Evolutionary conservation across 2,113 vertebrate species (phyloP), one percentile per base, ranked within the genome.

Genomic region (Otus sunia): DNA sequence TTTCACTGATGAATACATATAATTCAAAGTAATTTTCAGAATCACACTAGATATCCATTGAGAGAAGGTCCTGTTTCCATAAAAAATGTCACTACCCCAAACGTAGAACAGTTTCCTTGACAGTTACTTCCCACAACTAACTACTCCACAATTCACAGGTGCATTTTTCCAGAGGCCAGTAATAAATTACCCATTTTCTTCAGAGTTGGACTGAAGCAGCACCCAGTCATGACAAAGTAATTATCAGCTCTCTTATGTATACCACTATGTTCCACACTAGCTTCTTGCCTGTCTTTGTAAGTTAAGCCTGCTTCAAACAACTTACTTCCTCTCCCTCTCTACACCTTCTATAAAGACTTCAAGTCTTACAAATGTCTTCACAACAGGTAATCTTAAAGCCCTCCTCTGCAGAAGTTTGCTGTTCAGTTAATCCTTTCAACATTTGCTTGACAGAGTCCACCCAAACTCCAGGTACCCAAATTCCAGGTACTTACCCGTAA

Each of bases 401-500:
- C 11, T 68, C 10, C 47, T n/a, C 43, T 3, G 3, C 25, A 79
- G 30, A 66, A 73, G 20, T 12, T 66, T 55, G 15, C 19, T 45
- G 10, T 37, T 77, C 52, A 74, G 10, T 52, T 82, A 64, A 62
- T 53, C 23, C 34, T 39, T 72, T 14, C 47, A 77, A 58, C 2
- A 52, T 11, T 19, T 75, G 36, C 27, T 26, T 23, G 43, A 58
- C 27, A 49, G 27, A 82, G 29, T 8, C 10, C 17, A 47, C 34
- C 11, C 12, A 41, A 55, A 67, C 14, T 52, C 16, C 41, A 52
- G 15, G 10, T 68, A 81, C 97, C 43, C 43, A 41, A 55, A 67
- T 17, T 55, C 15, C 41, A 52, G 15, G 10, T 68, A 81, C 97
- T 97, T 86, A 99, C 99, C 99, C 9, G 98, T 99, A 81, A 99